Evolutionary conservation across 2,797 vertebrate species (phyloP), one percentile per base, ranked within the genome.

Genomic region (Alca torda): DNA sequence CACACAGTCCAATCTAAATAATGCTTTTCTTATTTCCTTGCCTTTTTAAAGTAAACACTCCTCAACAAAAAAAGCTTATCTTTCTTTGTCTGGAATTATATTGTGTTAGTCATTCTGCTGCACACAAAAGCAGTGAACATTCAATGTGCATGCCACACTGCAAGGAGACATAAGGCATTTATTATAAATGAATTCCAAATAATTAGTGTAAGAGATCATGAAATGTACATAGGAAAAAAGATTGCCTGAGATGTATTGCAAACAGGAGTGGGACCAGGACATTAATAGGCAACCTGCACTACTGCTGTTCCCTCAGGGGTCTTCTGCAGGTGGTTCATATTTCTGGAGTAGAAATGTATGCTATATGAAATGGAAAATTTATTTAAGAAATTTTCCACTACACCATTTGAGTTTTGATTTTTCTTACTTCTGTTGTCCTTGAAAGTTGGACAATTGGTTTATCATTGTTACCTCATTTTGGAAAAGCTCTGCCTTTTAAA

Each of bases 301-400:
- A 87, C 94, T 95, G 93, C 95, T 97, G 75, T 97, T 98, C 97
- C 96, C 97, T 93, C 35, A 91, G 95, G 98, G 96, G 63, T 91
- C 96, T 97, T 95, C 95, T 97, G 97, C 98, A 98, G 98, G 98
- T 98, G 98, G 98, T 98, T 99, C 93, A 72, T 96, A 98, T 99
- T 98, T 98, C 96, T 97, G 85, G 77, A 96, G 91, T 83, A 95
- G 92, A 97, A 97, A 98, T 98, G 96, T 97, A 97, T 97, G 95
- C 61, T 74, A 87, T 97, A 97, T 97, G 96, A 98, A 98, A 98
- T 97, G 97, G 97, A 98, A 98, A 98, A 98, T 96, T 92, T 97
- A 68, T 97, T 96, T 97, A 93, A 96, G 95, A 97, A 94, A 95
- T 97, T 98, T 98, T 98, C 98, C 97, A 98, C 93, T 96, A 95